Base-by-base conservation (phyloP, 2,797 vertebrate species). In the Syngnathus rostellatus region DNA sequence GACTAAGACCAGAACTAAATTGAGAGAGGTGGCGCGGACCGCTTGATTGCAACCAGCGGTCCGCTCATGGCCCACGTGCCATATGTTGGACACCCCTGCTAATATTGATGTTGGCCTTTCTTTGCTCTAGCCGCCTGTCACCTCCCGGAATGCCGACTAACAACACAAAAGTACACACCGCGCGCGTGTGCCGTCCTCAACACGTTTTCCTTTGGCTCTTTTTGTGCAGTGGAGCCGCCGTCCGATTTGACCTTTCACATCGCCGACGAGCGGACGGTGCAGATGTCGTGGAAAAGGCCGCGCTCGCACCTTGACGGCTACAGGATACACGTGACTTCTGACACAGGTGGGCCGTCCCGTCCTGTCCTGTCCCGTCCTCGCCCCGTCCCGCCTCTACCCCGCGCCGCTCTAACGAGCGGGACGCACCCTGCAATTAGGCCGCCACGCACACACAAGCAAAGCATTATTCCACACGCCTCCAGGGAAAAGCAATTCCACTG, bases 201-300 rank as follows among this genome's bases (percentile, higher is more conserved):
- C 50, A 1, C 46, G 5, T 9, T 19, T 46, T n/a, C 39, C 1
- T 48, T 48, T 48, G 19, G 5, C 40, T 37, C 14, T 38, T n/a
- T 54, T 16, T 62, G 6, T 89, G 86, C 94, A 98, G 97, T 98
- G 80, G 90, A 92, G 63, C 91, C 96, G 67, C 95, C 95, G 2
- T 91, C 94, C 84, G 91, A 95, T 79, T 92, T 99, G 92, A 95
- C 89, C 86, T 99, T 98, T 94, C 94, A 92, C 92, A 97, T 99
- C 91, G 90, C 96, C 90, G 94, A 94, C 90, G 93, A 95, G 84
- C 93, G 88, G 84, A 93, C 94, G 69, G 95, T 98, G 88, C 92
- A 94, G 85, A 96, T 98, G 95, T 86, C 87, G 75, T 99, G 97
- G 97, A 91, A 77, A 73, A 86, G 86, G 51, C 93, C 96, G 23